phyloP scores from a whole-genome alignment of 1,140 invertebrate species.

The Drosophila miranda region DNA sequence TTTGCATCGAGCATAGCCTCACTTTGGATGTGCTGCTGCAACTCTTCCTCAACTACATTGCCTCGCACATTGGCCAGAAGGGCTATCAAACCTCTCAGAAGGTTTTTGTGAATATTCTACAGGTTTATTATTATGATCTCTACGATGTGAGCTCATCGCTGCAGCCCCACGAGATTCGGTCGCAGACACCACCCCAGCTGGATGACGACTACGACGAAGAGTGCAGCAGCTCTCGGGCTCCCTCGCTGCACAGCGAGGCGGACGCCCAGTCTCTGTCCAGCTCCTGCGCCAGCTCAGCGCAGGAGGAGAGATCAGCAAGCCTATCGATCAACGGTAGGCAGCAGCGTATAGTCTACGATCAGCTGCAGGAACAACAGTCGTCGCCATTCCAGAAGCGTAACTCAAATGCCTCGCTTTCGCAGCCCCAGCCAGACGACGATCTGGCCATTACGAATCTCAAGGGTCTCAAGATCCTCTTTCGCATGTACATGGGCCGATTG shows the following conservation, averaged over 20 bases:
- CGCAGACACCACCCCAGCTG: conserved; percentile 68
- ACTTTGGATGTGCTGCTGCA: conserved; percentile 69
- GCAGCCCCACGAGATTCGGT: conserved; percentile 59
- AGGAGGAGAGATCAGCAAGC: conserved; percentile 62
- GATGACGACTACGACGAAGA: conserved; percentile 74
- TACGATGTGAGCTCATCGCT: conserved; percentile 71
- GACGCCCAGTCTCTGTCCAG: conserved; percentile 75
- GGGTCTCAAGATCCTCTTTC: conserved; percentile 79
- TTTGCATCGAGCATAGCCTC: conserved; percentile 75
- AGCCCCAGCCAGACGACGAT: conserved; percentile 59
- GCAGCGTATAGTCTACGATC: conserved; percentile 76
- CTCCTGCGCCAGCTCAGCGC: conserved; percentile 71
- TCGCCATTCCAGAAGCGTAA: conserved; percentile 71
- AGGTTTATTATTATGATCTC: conserved; percentile 76
- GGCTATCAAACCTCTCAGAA: conserved; percentile 81
- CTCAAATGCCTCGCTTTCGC: conserved; percentile 66
- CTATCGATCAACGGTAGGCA: conserved; percentile 57
- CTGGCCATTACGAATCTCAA: conserved; percentile 66
- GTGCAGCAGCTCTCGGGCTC: conserved; percentile 68
- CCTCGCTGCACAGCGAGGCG: conserved; percentile 71
- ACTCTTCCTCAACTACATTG: conserved; percentile 79
- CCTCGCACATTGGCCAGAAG: conserved; percentile 76
- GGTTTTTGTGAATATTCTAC: conserved; percentile 74
- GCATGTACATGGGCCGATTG: conserved; percentile 79
- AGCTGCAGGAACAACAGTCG: conserved; percentile 69